Percentiles rank a stretch among this genome's conserved stretches.
Conservation (phyloP, 2,797 vertebrate genomes). For the Sarcoramphus papa region DNA sequence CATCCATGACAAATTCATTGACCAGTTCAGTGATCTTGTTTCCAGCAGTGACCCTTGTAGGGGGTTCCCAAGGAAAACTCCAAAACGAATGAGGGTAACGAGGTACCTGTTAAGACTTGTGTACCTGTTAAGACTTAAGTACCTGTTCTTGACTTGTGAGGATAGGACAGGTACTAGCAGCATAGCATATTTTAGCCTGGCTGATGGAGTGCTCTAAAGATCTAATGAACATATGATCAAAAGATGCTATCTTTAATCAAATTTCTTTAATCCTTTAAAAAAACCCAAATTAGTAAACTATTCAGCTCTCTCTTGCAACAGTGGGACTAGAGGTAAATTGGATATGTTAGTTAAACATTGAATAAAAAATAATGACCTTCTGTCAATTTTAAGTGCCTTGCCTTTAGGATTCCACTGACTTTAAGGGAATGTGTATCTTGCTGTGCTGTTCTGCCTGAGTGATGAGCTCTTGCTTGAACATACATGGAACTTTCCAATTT, state of each 20-base stretch:
- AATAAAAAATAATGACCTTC: background rate
- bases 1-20: background rate
- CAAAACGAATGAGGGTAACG: background rate
- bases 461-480: background rate
- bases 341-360: slow-evolving; percentile 19
- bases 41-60: background rate
- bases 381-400: slow-evolving; percentile 27
- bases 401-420: background rate
- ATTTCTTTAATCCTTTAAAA: background rate
- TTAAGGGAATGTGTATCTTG: background rate
- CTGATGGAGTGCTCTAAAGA: background rate
- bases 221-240: accelerated
- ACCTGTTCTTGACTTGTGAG: background rate
- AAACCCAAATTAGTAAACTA: background rate
- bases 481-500: background rate
- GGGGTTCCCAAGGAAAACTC: background rate
- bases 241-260: background rate
- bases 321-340: background rate
- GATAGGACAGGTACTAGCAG: background rate
- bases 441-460: background rate
- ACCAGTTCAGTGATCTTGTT: background rate
- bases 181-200: background rate
- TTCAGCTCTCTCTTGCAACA: background rate
- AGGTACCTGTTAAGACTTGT: background rate
- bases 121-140: background rate